These are phyloP conservation scores for Marcusenius ussheri DNA, from an alignment of 2,113 vertebrate genomes.

Conservation along the genomic window DNA sequence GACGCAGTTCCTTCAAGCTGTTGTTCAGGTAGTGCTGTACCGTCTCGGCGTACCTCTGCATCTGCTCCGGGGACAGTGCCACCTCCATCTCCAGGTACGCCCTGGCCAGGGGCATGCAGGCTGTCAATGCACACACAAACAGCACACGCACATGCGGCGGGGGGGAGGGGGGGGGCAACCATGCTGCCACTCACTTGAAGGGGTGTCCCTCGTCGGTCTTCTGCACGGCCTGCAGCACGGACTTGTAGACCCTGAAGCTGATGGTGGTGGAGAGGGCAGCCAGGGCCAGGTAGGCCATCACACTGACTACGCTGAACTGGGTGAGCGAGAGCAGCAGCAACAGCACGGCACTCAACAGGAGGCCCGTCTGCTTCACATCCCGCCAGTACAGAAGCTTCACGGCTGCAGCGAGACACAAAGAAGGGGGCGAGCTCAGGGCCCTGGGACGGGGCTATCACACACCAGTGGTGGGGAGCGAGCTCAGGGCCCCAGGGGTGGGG, in stretches of 20 bases:
- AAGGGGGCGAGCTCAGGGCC: background rate
- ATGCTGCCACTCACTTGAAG: constrained; percentile 70
- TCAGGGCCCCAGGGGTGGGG: background rate
- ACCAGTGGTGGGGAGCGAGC: background rate
- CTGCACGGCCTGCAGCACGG: constrained; percentile 78
- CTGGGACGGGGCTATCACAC: background rate
- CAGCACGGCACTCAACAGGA: constrained; percentile 71
- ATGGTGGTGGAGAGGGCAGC: constrained; percentile 77
- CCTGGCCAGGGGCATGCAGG: constrained; percentile 44
- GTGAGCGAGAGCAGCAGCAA: constrained; percentile 78
- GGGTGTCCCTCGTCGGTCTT: constrained; percentile 80
- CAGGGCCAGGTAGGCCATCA: constrained; percentile 74
- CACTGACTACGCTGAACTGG: constrained; percentile 77
- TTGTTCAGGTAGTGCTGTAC: constrained; percentile 69
- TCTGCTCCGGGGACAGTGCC: constrained; percentile 71
- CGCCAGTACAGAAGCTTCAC: constrained; percentile 79
- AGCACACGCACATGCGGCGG: background rate
- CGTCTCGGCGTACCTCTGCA: constrained; percentile 76
- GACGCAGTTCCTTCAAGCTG: constrained; percentile 69
- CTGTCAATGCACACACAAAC: background rate
- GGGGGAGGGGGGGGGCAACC: background rate
- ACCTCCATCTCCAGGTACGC: constrained; percentile 76
- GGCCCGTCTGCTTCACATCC: constrained; percentile 76
- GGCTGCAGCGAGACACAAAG: constrained; percentile 46
- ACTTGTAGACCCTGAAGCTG: constrained; percentile 86